These are phyloP conservation scores for Melanotaenia pygmaea DNA, from an alignment of 2,797 vertebrate species.

Conservation along the genomic window DNA sequence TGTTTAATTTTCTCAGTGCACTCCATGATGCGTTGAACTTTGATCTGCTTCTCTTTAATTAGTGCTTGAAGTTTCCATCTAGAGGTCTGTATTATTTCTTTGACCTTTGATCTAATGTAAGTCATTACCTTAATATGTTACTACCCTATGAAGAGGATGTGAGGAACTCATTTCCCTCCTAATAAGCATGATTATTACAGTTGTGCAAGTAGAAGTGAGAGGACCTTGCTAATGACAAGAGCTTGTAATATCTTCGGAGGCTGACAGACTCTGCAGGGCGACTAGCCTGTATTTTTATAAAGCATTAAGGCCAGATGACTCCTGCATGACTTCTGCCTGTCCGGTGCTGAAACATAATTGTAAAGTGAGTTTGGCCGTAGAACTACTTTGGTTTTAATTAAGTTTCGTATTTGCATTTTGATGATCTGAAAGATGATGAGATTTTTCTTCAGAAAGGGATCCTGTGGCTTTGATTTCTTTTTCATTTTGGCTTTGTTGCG, in stretches of 20 bases:
- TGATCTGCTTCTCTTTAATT: slow-evolving; percentile 61
- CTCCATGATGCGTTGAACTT: slow-evolving; percentile 30
- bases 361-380: slow-evolving; percentile 59
- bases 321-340: slow-evolving; percentile 59
- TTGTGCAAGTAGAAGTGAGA: slow-evolving; percentile 56
- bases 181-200: slow-evolving; percentile 72
- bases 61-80: slow-evolving; percentile 50
- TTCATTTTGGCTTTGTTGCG: slow-evolving; percentile 74
- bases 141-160: slow-evolving; percentile 52
- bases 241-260: slow-evolving; percentile 57
- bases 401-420: slow-evolving; percentile 74
- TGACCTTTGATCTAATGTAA: slow-evolving; percentile 71
- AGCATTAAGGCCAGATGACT: slow-evolving; percentile 64
- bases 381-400: slow-evolving; percentile 67
- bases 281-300: slow-evolving; percentile 40
- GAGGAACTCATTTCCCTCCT: slow-evolving; percentile 63
- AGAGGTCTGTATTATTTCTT: slow-evolving; percentile 64
- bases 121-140: slow-evolving; percentile 68
- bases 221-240: slow-evolving; percentile 67
- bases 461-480: slow-evolving; percentile 70
- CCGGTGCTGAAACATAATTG: slow-evolving; percentile 55
- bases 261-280: slow-evolving; percentile 47
- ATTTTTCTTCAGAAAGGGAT: slow-evolving; percentile 66
- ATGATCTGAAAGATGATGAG: slow-evolving; percentile 75
- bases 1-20: slow-evolving; percentile 36